Conservation (phyloP, 1,140 invertebrate genomes). For the Marisa cornuarietis region DNA sequence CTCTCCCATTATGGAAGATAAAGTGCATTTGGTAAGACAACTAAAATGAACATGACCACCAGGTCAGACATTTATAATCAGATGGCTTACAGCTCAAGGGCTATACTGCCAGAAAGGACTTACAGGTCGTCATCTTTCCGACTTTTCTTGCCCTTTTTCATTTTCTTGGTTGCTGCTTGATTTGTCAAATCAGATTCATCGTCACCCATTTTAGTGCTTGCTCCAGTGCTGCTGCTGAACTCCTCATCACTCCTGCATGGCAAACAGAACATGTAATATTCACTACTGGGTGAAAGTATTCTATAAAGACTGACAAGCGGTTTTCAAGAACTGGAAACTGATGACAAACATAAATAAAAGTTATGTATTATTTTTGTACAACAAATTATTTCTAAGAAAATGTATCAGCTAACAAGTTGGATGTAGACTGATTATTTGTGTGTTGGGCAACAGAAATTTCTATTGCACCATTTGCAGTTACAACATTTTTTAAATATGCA, state of each 20-base stretch:
- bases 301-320: too few relatives aligned
- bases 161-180: slow-evolving; percentile 29
- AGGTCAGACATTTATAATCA: neutral
- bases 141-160: slow-evolving; percentile 35
- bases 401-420: too few relatives aligned
- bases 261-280: neutral
- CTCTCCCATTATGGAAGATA: neutral
- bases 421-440: too few relatives aligned
- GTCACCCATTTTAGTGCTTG: slow-evolving; percentile 14
- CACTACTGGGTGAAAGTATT: too few relatives aligned
- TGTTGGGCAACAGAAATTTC: too few relatives aligned
- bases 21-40: neutral
- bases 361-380: too few relatives aligned
- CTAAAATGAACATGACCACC: neutral
- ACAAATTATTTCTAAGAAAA: neutral
- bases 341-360: too few relatives aligned
- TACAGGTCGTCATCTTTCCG: slow-evolving; percentile 42
- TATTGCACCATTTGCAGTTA: too few relatives aligned
- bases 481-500: too few relatives aligned
- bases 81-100: neutral
- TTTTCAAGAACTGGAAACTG: too few relatives aligned
- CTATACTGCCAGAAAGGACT: slow-evolving; percentile 10
- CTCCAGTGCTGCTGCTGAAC: slow-evolving; percentile 8
- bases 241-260: slow-evolving; percentile 14
- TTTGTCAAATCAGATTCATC: neutral